Evolutionary conservation across 2,888 invertebrate species (phyloP).

Genomic region (Malthinus flaveolus): DNA sequence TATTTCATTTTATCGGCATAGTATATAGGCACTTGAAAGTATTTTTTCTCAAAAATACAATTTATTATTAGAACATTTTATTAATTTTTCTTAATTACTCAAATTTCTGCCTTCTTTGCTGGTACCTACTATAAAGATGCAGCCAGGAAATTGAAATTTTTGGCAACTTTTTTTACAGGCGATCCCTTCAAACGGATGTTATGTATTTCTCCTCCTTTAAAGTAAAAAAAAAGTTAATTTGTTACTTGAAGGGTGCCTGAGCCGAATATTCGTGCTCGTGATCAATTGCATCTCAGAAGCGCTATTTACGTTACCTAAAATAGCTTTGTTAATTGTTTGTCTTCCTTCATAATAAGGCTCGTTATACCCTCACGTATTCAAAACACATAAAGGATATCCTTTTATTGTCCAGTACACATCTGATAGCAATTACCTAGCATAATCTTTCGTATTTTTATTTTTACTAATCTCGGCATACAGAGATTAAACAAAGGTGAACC

Average conservation of each 20-base stretch:
- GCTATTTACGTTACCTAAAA: slow-evolving; percentile 26
- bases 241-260: neutral
- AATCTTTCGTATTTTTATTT: slow-evolving; percentile 42
- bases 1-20: no score
- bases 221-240: no score
- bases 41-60: no score
- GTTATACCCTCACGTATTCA: slow-evolving; percentile 38
- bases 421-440: slow-evolving; percentile 42
- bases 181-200: no score
- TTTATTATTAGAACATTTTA: no score
- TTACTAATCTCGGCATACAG: slow-evolving; percentile 43
- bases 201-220: no score
- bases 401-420: slow-evolving; percentile 41
- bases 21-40: no score
- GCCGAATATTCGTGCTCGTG: neutral
- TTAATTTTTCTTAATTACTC: no score
- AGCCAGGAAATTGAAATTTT: no score
- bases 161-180: no score
- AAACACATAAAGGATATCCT: slow-evolving; percentile 42
- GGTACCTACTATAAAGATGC: no score
- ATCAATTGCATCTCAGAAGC: slow-evolving; percentile 26
- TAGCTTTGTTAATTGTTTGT: slow-evolving; percentile 37
- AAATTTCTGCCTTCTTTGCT: no score
- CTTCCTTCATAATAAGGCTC: slow-evolving; percentile 37
- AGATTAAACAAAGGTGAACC: slow-evolving; percentile 43